These are phyloP conservation scores for Erithacus rubecula DNA, from an alignment of 2,797 vertebrate species.

Conservation along the genomic window DNA sequence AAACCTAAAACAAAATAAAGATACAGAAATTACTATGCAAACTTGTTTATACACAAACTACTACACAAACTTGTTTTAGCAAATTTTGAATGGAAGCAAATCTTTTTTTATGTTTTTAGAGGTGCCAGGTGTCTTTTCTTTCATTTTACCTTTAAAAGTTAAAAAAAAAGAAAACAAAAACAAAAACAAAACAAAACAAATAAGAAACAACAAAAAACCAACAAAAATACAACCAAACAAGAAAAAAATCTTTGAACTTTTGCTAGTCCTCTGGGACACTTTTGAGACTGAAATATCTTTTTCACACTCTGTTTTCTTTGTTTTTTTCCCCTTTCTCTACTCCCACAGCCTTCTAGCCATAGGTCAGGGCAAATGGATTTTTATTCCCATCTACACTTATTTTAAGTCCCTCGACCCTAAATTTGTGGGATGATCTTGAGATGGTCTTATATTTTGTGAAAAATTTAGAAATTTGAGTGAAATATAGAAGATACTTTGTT, in stretches of 20 bases:
- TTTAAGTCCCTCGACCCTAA: not conserved
- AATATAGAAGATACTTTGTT: not conserved
- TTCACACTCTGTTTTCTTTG: not conserved
- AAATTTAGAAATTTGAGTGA: not conserved
- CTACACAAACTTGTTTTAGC: not conserved
- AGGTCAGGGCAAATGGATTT: not conserved
- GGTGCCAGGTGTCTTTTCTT: not conserved
- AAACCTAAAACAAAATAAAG: not conserved
- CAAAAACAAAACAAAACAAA: no score
- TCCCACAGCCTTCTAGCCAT: not conserved
- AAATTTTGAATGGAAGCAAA: not conserved
- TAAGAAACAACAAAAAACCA: no score
- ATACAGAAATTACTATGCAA: not conserved
- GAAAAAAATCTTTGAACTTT: not conserved
- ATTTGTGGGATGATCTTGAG: fast-evolving
- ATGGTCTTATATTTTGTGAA: not conserved
- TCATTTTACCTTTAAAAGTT: not conserved
- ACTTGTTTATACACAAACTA: not conserved
- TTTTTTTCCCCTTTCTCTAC: not conserved
- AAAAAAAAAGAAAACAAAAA: no score
- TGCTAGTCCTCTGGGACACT: not conserved
- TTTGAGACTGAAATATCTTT: not conserved
- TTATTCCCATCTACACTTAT: not conserved
- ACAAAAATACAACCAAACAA: no score
- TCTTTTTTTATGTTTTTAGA: not conserved